These are phyloP conservation scores for Prunella himalayana DNA, from an alignment of 2,113 vertebrate species.

Conservation along the genomic window DNA sequence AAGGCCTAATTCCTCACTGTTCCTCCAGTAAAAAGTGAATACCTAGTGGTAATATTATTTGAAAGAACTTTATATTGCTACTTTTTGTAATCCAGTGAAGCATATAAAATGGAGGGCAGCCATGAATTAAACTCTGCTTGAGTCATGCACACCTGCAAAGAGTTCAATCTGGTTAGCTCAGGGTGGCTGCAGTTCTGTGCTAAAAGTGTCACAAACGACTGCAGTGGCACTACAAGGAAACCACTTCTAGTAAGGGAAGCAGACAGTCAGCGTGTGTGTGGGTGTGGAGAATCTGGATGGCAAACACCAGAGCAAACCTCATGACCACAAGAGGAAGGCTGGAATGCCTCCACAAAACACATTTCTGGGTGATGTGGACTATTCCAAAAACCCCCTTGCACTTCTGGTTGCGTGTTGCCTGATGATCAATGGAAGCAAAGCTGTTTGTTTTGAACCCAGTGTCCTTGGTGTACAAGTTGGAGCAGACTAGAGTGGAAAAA, in stretches of 20 bases:
- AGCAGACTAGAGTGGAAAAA: neutral
- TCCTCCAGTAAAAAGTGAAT: neutral
- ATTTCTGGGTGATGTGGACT: neutral
- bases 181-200: neutral
- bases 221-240: neutral
- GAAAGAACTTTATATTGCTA: neutral
- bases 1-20: neutral
- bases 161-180: neutral
- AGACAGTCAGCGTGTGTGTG: neutral
- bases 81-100: neutral
- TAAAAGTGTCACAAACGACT: fast-evolving
- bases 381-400: neutral
- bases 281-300: neutral
- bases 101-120: neutral
- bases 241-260: neutral
- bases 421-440: neutral
- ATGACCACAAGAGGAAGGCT: neutral
- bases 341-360: neutral
- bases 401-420: neutral
- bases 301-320: neutral
- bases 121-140: neutral
- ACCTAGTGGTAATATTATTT: neutral
- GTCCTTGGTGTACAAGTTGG: neutral
- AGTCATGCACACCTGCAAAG: neutral
- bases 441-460: neutral